Percentiles rank a stretch among this genome's conserved stretches.
Conservation (phyloP, 2,888 invertebrate genomes). For the Macropis europaea region DNA sequence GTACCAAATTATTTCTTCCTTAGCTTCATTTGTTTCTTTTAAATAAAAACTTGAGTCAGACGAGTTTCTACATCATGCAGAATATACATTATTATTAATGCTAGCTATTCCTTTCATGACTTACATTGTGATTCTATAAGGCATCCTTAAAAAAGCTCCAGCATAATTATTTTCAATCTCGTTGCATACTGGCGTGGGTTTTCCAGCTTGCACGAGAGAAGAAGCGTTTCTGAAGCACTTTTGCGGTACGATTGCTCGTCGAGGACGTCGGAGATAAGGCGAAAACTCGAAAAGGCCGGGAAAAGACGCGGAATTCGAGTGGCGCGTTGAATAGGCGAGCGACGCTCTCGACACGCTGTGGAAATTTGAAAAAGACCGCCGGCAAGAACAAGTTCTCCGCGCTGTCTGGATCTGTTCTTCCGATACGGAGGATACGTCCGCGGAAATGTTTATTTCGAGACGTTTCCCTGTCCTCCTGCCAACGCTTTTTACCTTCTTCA, state of each 20-base stretch:
- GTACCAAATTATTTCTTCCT: too few species aligned
- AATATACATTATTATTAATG: too few species aligned
- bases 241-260: conserved; percentile 20
- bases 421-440: conserved; percentile 6
- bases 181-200: too few species aligned
- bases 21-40: too few species aligned
- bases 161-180: too few species aligned
- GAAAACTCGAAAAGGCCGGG: not conserved
- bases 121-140: too few species aligned
- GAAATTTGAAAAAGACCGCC: conserved; percentile 23
- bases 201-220: too few species aligned
- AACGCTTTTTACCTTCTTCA: not conserved
- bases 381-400: conserved; percentile 5
- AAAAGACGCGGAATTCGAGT: conserved; percentile 28
- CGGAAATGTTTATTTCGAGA: conserved; percentile 36
- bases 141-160: too few species aligned
- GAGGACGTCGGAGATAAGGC: conserved; percentile 42
- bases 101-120: too few species aligned
- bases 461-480: conserved; percentile 2
- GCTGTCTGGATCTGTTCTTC: not conserved
- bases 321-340: conserved; percentile 11
- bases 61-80: too few species aligned
- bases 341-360: conserved; percentile 9
- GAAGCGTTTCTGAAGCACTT: not conserved
- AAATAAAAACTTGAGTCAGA: too few species aligned